These are phyloP conservation scores for Miichthys miiuy DNA, from an alignment of 2,797 vertebrate species.

Conservation along the genomic window DNA sequence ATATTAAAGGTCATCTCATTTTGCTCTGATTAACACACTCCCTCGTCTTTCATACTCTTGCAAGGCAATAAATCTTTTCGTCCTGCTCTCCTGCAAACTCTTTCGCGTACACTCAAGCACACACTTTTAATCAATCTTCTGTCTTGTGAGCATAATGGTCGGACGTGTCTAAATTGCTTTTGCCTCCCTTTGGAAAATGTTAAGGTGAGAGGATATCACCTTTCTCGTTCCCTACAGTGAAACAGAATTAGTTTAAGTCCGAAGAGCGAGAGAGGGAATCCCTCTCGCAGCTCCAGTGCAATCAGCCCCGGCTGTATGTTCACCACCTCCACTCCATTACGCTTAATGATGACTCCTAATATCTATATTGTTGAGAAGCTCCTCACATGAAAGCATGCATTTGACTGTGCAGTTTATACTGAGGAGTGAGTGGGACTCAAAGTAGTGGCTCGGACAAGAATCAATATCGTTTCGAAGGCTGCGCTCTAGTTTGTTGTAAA, in stretches of 20 bases:
- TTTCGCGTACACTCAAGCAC: background rate
- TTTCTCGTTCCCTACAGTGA: constrained; percentile 15
- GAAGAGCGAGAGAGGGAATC: constrained; percentile 39
- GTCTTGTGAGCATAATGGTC: constrained; percentile 13
- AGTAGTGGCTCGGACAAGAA: constrained; percentile 20
- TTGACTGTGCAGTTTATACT: constrained; percentile 34
- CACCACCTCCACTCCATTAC: constrained; percentile 53
- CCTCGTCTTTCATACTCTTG: constrained; percentile 38
- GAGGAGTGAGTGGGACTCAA: constrained; percentile 34
- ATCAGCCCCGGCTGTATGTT: constrained; percentile 49
- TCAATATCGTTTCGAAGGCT: constrained; percentile 31
- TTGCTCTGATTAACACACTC: constrained; percentile 53
- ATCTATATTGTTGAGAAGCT: constrained; percentile 50
- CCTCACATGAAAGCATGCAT: constrained; percentile 23
- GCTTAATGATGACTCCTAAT: constrained; percentile 41
- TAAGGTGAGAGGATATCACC: constrained; percentile 18
- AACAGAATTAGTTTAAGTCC: constrained; percentile 52
- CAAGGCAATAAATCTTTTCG: constrained; percentile 44
- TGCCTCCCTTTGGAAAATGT: constrained; percentile 1
- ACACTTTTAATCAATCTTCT: constrained; percentile 44
- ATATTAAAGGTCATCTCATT: constrained; percentile 75
- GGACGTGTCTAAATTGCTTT: constrained; percentile 29
- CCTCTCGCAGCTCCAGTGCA: constrained; percentile 31
- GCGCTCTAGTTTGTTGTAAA: constrained; percentile 40
- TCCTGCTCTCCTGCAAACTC: constrained; percentile 7